These are phyloP conservation scores for Poeciliopsis retropinna DNA, from an alignment of 2,113 vertebrate genomes.

Conservation along the genomic window DNA sequence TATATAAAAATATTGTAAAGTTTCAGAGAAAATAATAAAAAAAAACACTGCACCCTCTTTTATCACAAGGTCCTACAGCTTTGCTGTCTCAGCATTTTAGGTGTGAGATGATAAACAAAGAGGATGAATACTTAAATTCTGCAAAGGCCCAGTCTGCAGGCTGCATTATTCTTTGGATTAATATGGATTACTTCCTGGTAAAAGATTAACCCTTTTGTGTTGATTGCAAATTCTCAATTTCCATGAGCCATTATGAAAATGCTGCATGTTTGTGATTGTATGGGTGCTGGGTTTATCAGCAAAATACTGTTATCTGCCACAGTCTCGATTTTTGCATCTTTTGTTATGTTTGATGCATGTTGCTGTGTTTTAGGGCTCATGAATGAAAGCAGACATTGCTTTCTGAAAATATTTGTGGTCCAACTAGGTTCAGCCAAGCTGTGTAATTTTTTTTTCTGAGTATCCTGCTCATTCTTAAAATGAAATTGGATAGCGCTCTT, in stretches of 20 bases:
- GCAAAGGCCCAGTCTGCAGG: not conserved
- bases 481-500: constrained; percentile 46
- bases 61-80: not conserved
- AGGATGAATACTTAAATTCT: not conserved
- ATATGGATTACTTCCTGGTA: not conserved
- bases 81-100: not conserved
- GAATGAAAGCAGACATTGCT: constrained; percentile 12
- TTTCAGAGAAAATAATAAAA: not conserved
- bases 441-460: constrained; percentile 19
- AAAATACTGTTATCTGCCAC: not conserved
- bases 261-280: not conserved
- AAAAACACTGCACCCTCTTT: not conserved
- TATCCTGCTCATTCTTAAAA: constrained; percentile 24
- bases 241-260: not conserved
- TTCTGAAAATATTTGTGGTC: constrained; percentile 16
- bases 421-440: constrained; percentile 8
- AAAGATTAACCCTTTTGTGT: not conserved
- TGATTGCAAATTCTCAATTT: not conserved
- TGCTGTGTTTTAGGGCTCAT: constrained; percentile 2
- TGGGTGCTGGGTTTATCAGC: not conserved
- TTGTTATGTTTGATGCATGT: not conserved
- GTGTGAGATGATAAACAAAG: not conserved
- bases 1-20: not conserved
- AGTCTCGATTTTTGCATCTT: not conserved
- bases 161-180: not conserved